These are phyloP conservation scores for Melanotaenia boesemani DNA, from an alignment of 2,797 vertebrate species.

Conservation along the genomic window DNA sequence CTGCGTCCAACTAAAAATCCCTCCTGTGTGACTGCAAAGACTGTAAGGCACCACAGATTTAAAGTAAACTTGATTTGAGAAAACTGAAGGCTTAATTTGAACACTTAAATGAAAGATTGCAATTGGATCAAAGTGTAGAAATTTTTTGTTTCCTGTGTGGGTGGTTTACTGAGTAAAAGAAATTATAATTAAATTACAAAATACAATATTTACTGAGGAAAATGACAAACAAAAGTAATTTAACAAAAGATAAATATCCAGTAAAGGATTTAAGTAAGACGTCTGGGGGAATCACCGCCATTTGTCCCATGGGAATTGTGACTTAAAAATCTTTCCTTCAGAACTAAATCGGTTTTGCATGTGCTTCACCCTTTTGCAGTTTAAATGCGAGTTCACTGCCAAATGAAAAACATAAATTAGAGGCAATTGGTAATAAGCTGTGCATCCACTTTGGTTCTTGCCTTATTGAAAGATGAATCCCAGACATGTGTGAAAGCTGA, in stretches of 20 bases:
- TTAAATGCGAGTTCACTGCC: neutral
- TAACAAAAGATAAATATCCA: neutral
- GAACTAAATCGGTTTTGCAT: neutral
- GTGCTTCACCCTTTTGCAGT: neutral
- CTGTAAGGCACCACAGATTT: slow-evolving; percentile 60
- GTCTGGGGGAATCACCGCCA: neutral
- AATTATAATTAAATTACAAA: neutral
- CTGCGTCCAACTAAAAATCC: slow-evolving; percentile 73
- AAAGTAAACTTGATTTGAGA: slow-evolving; percentile 41
- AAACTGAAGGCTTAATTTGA: slow-evolving; percentile 2
- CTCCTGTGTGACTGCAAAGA: slow-evolving; percentile 72
- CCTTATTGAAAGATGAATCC: too few species aligned
- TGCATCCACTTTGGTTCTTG: neutral
- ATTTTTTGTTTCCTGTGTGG: slow-evolving; percentile 41
- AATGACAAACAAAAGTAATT: neutral
- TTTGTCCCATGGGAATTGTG: neutral
- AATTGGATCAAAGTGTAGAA: slow-evolving; percentile 44
- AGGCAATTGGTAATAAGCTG: neutral
- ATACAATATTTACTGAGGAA: neutral
- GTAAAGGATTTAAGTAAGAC: neutral
- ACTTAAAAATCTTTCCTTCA: neutral
- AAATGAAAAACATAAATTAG: neutral
- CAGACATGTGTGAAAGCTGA: too few species aligned
- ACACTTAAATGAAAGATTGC: slow-evolving; percentile 15
- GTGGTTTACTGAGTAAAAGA: slow-evolving; percentile 4